Evolutionary conservation across 1,140 invertebrate species (phyloP), one percentile per base, ranked within the genome.

Genomic region (Lasioglossum baleicum): DNA sequence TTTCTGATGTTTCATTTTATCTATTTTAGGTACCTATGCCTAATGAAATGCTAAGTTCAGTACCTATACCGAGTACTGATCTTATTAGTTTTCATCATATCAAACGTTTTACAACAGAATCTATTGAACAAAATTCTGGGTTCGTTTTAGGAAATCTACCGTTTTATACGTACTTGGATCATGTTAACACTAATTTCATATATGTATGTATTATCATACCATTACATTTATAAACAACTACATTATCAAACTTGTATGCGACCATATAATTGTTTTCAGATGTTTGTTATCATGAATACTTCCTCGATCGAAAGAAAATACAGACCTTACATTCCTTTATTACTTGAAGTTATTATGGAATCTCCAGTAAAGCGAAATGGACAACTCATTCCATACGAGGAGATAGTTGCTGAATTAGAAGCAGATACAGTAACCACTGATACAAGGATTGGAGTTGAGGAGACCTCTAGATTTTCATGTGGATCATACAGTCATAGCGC

Each of bases 101-200:
- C 42, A 88, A 92, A 61, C 94, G 95, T 44, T 96, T 94, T 89
- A 92, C 91, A 48, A 93, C 92, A 60, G 93, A 94, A 63, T 92
- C 88, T 22, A 42, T 68, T 4, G 90, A 94, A n/a, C 91, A 94
- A 75, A 94, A 95, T 89, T 91, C 94, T 6, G 90, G 94, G 84
- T 95, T 97, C 81, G 94, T 95, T 88, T 91, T 96, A 13, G 90
- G 92, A 13, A 92, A 95, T 63, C 90, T 97, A n/a, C 96, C 96
- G 31, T 93, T 97, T 70, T 96, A 95, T 87, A 96, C 97, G 4
- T 95, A 96, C 83, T 93, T 98, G 64, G 96, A 98, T 94, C 95
- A 97, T 88, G 92, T 97, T 15, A 95, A 96, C 78, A 97, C 96
- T 2, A 97, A 97, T 89, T 98, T 98, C 93, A 95, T 98, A 82